phyloP scores from a whole-genome alignment of 2,888 invertebrate species.

The Pachydiplax longipennis region DNA sequence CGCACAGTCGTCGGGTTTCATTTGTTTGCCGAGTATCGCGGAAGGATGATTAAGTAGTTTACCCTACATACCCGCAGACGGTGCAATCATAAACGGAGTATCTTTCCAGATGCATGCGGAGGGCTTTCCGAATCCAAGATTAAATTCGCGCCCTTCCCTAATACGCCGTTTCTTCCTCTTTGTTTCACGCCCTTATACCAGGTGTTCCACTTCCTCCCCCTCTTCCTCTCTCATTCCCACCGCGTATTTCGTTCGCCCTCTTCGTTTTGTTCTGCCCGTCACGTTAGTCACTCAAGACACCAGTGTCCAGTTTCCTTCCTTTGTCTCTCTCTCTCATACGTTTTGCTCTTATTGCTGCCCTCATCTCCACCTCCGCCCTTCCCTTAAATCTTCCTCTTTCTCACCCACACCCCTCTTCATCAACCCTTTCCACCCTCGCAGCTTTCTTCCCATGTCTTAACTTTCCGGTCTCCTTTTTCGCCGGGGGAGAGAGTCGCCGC shows the following conservation, averaged over 20 bases:
- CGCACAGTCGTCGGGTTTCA: too few species aligned
- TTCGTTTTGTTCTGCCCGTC: not conserved
- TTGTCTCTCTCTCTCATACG: not conserved
- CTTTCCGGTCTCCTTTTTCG: not conserved
- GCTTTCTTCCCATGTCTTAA: not conserved
- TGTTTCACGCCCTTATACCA: not conserved
- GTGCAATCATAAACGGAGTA: not conserved
- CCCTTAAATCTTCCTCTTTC: not conserved
- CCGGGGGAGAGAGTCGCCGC: not conserved
- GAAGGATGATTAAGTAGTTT: not conserved
- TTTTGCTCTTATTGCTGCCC: not conserved
- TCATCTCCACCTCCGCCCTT: not conserved
- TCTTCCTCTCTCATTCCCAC: not conserved
- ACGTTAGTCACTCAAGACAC: not conserved
- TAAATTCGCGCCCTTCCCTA: not conserved
- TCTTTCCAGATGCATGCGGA: not conserved
- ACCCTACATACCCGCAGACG: not conserved
- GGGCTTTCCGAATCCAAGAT: not conserved
- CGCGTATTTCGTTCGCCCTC: not conserved
- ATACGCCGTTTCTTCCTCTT: not conserved
- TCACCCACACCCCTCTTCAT: not conserved
- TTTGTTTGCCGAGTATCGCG: not conserved
- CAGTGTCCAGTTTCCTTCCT: not conserved
- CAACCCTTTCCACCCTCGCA: not conserved
- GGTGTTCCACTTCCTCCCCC: not conserved